Evolutionary conservation across 2,113 vertebrate genomes (phyloP).

Genomic region (Pachyramphus minor): DNA sequence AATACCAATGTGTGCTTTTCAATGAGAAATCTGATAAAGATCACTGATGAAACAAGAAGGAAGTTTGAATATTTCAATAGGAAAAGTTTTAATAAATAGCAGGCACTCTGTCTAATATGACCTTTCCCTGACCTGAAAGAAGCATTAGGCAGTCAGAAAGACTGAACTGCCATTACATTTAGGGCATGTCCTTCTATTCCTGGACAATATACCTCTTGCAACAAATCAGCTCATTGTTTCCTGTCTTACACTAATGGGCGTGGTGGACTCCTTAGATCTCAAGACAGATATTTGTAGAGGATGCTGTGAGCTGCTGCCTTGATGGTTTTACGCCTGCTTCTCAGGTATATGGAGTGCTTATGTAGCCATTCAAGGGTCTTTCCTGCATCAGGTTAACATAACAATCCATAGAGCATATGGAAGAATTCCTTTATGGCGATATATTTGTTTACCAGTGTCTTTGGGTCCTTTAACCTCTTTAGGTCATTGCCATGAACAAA

Average conservation of each 20-base stretch:
- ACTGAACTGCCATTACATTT: background rate
- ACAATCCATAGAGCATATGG: background rate
- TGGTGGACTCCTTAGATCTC: accelerated
- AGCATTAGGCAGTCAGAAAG: background rate
- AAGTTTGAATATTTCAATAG: background rate
- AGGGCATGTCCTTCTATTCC: background rate
- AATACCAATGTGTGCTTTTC: background rate
- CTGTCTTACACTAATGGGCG: background rate
- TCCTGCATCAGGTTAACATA: background rate
- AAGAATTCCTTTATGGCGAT: background rate
- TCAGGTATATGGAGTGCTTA: background rate
- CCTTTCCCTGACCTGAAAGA: background rate
- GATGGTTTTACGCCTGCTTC: background rate
- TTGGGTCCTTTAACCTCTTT: background rate
- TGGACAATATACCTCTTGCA: background rate
- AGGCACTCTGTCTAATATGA: background rate
- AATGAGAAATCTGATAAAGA: background rate
- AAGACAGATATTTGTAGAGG: background rate
- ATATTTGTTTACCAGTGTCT: background rate
- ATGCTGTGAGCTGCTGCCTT: background rate
- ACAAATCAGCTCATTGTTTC: background rate
- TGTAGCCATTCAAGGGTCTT: background rate
- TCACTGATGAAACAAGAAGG: background rate
- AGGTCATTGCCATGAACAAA: background rate
- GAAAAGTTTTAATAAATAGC: background rate